Conservation (phyloP, 2,797 vertebrate species). For the Myotis daubentonii region DNA sequence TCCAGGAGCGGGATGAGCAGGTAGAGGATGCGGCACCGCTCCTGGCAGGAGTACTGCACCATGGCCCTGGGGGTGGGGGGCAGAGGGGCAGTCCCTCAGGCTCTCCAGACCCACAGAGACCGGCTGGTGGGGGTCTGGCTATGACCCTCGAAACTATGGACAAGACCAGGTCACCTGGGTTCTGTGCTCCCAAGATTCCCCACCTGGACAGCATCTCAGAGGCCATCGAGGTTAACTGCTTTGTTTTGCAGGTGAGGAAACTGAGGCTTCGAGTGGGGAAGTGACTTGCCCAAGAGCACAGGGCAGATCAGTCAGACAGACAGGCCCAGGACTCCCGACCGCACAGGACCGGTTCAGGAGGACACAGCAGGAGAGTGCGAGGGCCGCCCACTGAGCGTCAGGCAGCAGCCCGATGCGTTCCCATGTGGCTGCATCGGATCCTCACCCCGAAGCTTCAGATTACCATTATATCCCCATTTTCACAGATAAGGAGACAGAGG, state of each 20-base stretch:
- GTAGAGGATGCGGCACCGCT: slow-evolving; percentile 78
- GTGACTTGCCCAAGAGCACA: too few species aligned
- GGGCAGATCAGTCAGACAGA: too few species aligned
- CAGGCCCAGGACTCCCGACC: too few species aligned
- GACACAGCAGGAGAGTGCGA: neutral
- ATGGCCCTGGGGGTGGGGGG: slow-evolving; percentile 70
- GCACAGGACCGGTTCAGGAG: neutral
- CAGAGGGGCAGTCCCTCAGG: neutral
- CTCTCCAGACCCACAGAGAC: neutral
- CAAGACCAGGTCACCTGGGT: neutral
- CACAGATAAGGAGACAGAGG: neutral
- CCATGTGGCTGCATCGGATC: neutral
- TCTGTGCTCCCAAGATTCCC: neutral
- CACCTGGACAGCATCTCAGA: neutral
- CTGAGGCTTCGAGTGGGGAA: too few species aligned
- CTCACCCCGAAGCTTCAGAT: neutral
- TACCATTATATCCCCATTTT: neutral
- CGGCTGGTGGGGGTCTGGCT: neutral
- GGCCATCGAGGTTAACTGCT: neutral
- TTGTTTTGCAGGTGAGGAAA: neutral
- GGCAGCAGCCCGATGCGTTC: neutral
- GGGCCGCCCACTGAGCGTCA: fast-evolving
- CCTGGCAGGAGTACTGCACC: slow-evolving; percentile 73
- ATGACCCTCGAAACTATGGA: neutral
- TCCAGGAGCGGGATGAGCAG: slow-evolving; percentile 81